These are phyloP conservation scores for Zoanthus sansibaricus DNA, from an alignment of 92 coral and sea anemone species.

Conservation along the genomic window DNA sequence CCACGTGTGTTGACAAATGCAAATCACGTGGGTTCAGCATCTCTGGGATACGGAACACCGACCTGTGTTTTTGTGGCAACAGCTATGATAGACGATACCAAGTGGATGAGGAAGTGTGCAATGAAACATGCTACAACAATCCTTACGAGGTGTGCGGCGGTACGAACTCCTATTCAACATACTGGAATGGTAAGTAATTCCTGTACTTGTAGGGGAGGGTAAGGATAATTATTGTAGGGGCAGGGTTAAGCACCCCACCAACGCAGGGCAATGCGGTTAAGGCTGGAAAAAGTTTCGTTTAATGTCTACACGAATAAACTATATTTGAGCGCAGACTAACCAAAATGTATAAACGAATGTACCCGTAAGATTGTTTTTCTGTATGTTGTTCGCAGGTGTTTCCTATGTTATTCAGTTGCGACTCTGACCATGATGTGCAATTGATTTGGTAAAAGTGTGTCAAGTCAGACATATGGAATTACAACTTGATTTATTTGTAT, in stretches of 20 bases:
- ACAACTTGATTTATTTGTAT: too few relatives aligned
- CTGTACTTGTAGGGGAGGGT: not conserved
- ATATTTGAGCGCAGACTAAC: too few relatives aligned
- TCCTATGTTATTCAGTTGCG: too few relatives aligned
- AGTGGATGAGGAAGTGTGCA: conserved; percentile 76
- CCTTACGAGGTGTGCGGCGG: conserved; percentile 95
- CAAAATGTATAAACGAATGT: too few relatives aligned
- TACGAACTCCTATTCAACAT: conserved; percentile 72
- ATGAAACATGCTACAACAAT: conserved; percentile 89
- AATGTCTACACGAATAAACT: too few relatives aligned
- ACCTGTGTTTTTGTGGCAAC: conserved; percentile 95
- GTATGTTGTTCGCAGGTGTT: too few relatives aligned
- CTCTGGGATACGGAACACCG: conserved; percentile 87
- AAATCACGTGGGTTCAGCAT: conserved; percentile 93
- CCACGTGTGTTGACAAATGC: conserved; percentile 94
- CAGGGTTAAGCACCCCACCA: not conserved
- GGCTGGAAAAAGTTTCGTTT: too few relatives aligned
- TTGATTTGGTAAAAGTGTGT: too few relatives aligned
- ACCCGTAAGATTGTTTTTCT: too few relatives aligned
- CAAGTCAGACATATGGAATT: too few relatives aligned
- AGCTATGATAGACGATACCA: conserved; percentile 83
- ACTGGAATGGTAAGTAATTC: conserved; percentile 81
- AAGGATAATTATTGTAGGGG: not conserved
- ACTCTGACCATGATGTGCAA: too few relatives aligned
- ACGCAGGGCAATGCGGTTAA: too few relatives aligned